Conservation (phyloP, 2,888 invertebrate species). For the Sturmia bella region DNA sequence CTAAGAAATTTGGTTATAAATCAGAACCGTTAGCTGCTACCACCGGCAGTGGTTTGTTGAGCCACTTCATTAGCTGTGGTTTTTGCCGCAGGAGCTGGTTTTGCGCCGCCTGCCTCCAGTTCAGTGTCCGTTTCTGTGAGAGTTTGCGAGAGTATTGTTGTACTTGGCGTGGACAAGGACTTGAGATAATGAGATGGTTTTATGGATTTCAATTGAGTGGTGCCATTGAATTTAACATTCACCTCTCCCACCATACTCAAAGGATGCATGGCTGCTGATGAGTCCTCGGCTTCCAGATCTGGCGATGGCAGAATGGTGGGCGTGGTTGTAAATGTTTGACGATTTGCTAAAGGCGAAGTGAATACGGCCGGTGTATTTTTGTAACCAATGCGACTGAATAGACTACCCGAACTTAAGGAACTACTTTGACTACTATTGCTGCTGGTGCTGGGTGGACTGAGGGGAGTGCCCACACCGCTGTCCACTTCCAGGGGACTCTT, state of each 20-base stretch:
- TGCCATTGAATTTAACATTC: conserved; percentile 90
- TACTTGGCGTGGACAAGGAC: conserved; percentile 71
- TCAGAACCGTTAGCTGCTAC: conserved; percentile 81
- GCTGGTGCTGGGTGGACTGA: conserved; percentile 83
- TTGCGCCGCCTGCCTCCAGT: neutral
- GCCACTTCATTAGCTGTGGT: conserved; percentile 40
- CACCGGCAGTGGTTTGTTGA: conserved; percentile 60
- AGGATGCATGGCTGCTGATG: conserved; percentile 84
- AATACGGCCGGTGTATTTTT: conserved; percentile 77
- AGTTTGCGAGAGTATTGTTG: conserved; percentile 47
- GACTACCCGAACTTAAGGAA: conserved; percentile 74
- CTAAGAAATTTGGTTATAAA: conserved; percentile 79
- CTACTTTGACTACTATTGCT: conserved; percentile 73
- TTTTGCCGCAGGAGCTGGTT: conserved; percentile 2
- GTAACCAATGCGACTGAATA: conserved; percentile 79
- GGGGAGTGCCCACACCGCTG: conserved; percentile 86
- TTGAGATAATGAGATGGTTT: conserved; percentile 82
- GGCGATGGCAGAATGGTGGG: conserved; percentile 52
- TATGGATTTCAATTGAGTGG: conserved; percentile 90
- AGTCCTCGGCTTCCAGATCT: conserved; percentile 42
- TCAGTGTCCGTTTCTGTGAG: conserved; percentile 34
- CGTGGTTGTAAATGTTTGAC: conserved; percentile 69
- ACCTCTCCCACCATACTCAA: conserved; percentile 89
- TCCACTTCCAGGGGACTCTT: conserved; percentile 82
- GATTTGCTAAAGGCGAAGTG: conserved; percentile 75